Percentiles rank a stretch among this genome's conserved stretches.
Conservation (phyloP, 2,888 invertebrate genomes). For the Stenotaenia linearis region DNA sequence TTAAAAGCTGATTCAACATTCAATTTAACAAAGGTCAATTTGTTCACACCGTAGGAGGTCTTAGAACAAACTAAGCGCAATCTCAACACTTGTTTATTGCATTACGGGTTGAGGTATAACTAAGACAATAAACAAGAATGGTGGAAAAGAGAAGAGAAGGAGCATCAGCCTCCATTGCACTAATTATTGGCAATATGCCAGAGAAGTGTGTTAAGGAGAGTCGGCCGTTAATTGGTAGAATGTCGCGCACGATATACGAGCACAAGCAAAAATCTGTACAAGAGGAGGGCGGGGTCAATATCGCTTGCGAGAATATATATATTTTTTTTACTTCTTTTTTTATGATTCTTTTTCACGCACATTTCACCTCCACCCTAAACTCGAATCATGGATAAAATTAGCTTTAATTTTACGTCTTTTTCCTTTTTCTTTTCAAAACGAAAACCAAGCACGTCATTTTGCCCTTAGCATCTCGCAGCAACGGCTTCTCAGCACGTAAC, state of each 20-base stretch:
- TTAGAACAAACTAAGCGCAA: slow-evolving; percentile 2
- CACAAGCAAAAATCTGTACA: slow-evolving; percentile 21
- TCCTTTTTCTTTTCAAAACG: not conserved
- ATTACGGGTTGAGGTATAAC: slow-evolving; percentile 1
- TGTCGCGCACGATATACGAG: slow-evolving; percentile 23
- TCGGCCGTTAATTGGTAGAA: slow-evolving; percentile 14
- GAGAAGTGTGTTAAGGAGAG: slow-evolving; percentile 13
- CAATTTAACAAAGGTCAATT: slow-evolving; percentile 19
- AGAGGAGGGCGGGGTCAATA: slow-evolving; percentile 26
- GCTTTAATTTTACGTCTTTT: not conserved
- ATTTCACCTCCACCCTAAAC: not conserved
- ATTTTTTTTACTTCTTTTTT: not conserved
- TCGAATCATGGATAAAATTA: not conserved
- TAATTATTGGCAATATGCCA: slow-evolving; percentile 16
- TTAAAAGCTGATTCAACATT: slow-evolving; percentile 17
- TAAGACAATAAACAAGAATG: slow-evolving; percentile 10
- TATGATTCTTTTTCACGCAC: slow-evolving; percentile 11
- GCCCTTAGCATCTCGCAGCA: not conserved
- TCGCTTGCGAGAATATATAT: slow-evolving; percentile 10
- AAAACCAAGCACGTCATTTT: not conserved
- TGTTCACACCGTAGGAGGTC: not conserved
- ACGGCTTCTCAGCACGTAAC: not conserved
- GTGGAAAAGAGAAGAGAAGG: slow-evolving; percentile 5
- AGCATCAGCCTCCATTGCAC: slow-evolving; percentile 26
- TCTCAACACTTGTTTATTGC: slow-evolving; percentile 26